Percentiles rank a stretch among this genome's conserved stretches.
These are phyloP conservation scores for Excalfactoria chinensis DNA, from an alignment of 2,113 vertebrate genomes.

Conservation along the genomic window DNA sequence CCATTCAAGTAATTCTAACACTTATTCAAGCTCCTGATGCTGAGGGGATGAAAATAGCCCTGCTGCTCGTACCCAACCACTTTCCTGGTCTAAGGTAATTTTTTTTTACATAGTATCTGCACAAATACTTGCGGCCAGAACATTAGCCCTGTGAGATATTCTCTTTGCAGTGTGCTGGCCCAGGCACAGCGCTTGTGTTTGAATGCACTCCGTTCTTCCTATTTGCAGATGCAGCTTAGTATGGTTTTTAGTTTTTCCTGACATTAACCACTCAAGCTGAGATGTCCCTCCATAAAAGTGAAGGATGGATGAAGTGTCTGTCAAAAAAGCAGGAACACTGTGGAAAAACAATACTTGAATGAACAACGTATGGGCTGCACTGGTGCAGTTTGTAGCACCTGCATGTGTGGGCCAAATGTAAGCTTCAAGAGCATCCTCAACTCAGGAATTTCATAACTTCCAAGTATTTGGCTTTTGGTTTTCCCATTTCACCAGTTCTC, in stretches of 20 bases:
- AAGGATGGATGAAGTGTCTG: neutral
- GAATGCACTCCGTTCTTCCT: neutral
- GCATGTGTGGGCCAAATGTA: neutral
- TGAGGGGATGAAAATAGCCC: conserved; percentile 69
- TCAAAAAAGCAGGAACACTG: neutral
- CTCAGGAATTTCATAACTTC: neutral
- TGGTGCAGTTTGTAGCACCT: neutral
- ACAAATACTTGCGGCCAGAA: neutral
- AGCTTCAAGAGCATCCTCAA: conserved; percentile 4
- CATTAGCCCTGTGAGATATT: neutral
- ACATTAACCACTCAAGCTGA: neutral
- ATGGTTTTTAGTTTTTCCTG: neutral
- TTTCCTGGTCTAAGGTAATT: conserved; percentile 65
- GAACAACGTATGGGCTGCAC: neutral
- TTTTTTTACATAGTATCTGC: neutral
- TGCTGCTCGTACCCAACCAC: conserved; percentile 45
- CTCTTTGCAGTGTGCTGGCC: neutral
- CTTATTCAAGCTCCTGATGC: conserved; percentile 45
- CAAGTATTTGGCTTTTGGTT: neutral
- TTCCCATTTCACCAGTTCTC: neutral
- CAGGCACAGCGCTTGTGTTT: neutral
- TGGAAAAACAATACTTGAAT: neutral
- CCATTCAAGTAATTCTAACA: conserved; percentile 47
- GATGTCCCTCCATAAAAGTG: neutral
- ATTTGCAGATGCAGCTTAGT: neutral